These are phyloP conservation scores for Cyphomyrus discorhynchus DNA, from an alignment of 2,113 vertebrate species.

Conservation along the genomic window DNA sequence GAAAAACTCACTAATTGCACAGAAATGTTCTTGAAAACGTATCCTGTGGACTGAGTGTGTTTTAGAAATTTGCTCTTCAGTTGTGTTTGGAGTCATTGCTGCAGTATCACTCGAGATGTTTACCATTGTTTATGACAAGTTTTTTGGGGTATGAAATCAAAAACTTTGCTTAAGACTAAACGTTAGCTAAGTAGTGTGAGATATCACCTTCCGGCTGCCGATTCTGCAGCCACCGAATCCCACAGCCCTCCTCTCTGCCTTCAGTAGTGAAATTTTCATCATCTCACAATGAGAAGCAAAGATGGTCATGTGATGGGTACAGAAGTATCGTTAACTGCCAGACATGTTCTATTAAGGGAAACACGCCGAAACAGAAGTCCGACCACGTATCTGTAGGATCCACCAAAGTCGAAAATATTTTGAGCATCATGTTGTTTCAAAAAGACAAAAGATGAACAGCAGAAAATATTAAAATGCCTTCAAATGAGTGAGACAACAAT, in stretches of 20 bases:
- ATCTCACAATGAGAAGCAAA: neutral
- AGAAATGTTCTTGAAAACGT: neutral
- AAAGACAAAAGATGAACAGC: constrained; percentile 53
- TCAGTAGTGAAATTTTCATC: neutral
- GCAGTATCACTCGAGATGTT: neutral
- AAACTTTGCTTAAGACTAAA: neutral
- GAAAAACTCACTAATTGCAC: neutral
- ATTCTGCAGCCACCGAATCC: neutral
- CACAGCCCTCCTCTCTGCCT: neutral
- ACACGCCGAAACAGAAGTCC: constrained; percentile 3
- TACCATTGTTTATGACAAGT: neutral
- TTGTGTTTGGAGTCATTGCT: neutral
- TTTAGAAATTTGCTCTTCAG: neutral
- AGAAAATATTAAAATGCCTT: constrained; percentile 73
- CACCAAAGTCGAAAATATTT: constrained; percentile 86
- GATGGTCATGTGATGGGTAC: neutral
- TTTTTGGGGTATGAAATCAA: neutral
- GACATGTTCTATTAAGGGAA: neutral
- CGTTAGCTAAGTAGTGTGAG: neutral
- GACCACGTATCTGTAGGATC: constrained; percentile 69
- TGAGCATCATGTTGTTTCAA: constrained; percentile 54
- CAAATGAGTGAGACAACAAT: constrained; percentile 70
- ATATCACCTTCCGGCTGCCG: neutral
- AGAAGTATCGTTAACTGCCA: neutral
- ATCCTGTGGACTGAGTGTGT: neutral